Evolutionary conservation across 2,888 invertebrate species (phyloP).

Genomic region (Microplitis deprimator): DNA sequence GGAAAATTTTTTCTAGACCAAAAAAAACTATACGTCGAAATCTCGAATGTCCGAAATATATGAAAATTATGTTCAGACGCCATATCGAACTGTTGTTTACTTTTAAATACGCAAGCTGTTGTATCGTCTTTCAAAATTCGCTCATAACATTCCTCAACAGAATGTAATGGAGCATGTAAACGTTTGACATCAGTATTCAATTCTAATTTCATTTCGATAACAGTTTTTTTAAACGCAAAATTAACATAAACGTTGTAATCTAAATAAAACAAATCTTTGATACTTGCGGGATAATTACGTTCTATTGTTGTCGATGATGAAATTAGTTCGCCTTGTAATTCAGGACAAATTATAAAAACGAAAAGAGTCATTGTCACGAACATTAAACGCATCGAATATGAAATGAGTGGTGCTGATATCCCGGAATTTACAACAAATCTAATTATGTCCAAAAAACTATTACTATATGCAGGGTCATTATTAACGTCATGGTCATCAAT

Average conservation of each 20-base stretch:
- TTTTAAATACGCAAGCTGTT: background rate
- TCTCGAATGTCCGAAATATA: background rate
- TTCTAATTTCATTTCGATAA: background rate
- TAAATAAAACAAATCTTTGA: background rate
- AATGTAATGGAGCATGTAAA: background rate
- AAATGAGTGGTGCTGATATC: background rate
- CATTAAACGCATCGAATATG: background rate
- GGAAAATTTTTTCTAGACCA: background rate
- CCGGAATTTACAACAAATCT: background rate
- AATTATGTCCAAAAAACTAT: background rate
- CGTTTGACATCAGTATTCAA: background rate
- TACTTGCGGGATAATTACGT: background rate
- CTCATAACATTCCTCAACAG: background rate
- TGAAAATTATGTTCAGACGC: background rate
- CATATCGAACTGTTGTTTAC: background rate
- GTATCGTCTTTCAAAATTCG: background rate
- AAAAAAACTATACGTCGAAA: background rate
- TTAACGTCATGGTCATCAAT: background rate
- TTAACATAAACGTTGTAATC: background rate
- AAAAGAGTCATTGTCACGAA: background rate
- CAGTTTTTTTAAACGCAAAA: background rate
- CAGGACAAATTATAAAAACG: background rate
- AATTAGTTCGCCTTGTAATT: background rate
- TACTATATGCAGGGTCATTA: background rate
- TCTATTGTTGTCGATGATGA: background rate